Evolutionary conservation across 2,888 invertebrate genomes (phyloP).

Genomic region (Nomada fucata): DNA sequence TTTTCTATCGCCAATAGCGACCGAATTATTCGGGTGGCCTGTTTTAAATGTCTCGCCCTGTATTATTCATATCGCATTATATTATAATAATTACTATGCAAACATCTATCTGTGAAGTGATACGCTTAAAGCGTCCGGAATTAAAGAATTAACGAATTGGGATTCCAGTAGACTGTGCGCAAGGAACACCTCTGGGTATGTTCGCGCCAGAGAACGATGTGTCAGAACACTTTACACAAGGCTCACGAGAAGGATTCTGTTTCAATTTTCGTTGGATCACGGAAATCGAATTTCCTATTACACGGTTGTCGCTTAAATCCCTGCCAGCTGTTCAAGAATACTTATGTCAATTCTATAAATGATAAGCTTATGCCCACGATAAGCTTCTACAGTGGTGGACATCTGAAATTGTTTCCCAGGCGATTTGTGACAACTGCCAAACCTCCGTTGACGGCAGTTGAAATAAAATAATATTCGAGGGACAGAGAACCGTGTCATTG

Average conservation of each 20-base stretch:
- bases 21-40: too few relatives aligned
- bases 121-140: too few relatives aligned
- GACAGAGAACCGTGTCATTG: neutral
- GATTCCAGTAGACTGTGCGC: neutral
- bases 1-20: too few relatives aligned
- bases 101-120: too few relatives aligned
- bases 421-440: too few relatives aligned
- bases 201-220: constrained; percentile 12
- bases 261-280: constrained; percentile 75
- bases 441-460: too few relatives aligned
- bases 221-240: constrained; percentile 44
- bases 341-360: constrained; percentile 43
- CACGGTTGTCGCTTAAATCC: constrained; percentile 51
- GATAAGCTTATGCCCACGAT: constrained; percentile 21
- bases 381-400: neutral
- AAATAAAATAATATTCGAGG: too few relatives aligned
- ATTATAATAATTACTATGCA: too few relatives aligned
- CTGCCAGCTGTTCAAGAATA: constrained; percentile 42
- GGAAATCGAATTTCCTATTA: constrained; percentile 73
- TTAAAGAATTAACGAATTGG: neutral
- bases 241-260: constrained; percentile 68
- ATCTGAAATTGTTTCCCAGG: neutral
- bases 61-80: too few relatives aligned
- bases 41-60: too few relatives aligned
- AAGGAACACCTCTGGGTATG: neutral